Base-by-base conservation (phyloP, 2,113 vertebrate genomes). In the Hypanus sabinus region DNA sequence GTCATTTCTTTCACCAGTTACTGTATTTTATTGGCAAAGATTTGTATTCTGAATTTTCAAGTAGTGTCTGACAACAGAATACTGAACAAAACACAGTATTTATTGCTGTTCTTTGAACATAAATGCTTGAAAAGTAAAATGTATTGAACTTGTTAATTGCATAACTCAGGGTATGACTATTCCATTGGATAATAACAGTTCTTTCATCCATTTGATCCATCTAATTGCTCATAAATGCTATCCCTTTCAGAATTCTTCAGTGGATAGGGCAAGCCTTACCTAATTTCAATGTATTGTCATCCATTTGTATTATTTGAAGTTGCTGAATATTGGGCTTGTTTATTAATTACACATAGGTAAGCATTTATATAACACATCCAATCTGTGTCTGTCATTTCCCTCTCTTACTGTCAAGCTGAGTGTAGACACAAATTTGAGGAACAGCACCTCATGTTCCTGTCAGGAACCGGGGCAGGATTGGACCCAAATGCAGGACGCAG, bases 41-140 rank as follows among this genome's bases (percentile, higher is more conserved):
- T 68, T 55, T 10, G 27, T 20, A 93, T 22, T 93, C 24, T 93
- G 91, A 93, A 71, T 93, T 93, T 93, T 73, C 20, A 22, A 93
- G 30, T 27, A 24, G 36, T 75, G 36, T 46, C 20, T 73, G 55
- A 73, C 36, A 65, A 92, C 18, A 70, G 38, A 92, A n/a, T 70
- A 93, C 5, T 55, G 24, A 73, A 46, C 24, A 71, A 71, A 73
- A 5, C 16, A 38, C 22, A 46, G 18, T 20, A 93, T 71, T 71
- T 38, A 46, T 46, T 73, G 38, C 65, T 46, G 57, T 93, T 73
- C 36, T 93, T 93, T 93, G 65, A 46, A 73, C 68, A 71, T 8
- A 93, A 93, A 93, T 73, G 71, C 71, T 93, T 93, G 36, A 93
- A 93, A 93, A 9, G 3, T 75, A 38, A 46, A 8, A 9, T 24